Percentiles rank a stretch among this genome's conserved stretches.
These are phyloP conservation scores for Setipinna tenuifilis DNA, from an alignment of 2,797 vertebrate species.

Conservation along the genomic window DNA sequence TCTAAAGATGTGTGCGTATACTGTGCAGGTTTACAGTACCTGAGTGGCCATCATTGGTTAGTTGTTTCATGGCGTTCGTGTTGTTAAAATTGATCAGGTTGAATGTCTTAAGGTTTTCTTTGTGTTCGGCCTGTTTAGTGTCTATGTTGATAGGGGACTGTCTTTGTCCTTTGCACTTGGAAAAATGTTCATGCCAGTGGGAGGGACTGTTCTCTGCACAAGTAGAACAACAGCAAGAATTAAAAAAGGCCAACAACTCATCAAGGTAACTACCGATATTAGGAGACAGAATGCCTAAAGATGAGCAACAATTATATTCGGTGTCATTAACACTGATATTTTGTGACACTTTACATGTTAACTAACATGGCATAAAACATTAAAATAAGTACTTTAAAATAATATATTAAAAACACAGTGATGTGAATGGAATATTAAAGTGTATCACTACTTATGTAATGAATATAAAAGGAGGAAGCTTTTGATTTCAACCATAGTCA, in stretches of 20 bases:
- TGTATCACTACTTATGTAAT: not conserved
- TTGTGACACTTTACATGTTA: not conserved
- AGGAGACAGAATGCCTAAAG: not conserved
- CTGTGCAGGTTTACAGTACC: slow-evolving; percentile 46
- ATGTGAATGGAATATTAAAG: not conserved
- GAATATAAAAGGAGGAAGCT: too few relatives aligned
- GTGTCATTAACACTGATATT: not conserved
- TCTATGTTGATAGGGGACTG: slow-evolving; percentile 73
- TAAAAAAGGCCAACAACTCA: not conserved
- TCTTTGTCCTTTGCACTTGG: slow-evolving; percentile 49
- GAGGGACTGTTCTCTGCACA: slow-evolving; percentile 45
- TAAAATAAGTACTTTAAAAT: not conserved
- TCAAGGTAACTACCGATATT: not conserved
- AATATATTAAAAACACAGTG: not conserved
- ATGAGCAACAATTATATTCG: not conserved
- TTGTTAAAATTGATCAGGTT: slow-evolving; percentile 60
- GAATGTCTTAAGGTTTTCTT: slow-evolving; percentile 50
- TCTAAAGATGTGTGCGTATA: too few relatives aligned
- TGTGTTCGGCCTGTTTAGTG: not conserved
- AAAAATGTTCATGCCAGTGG: slow-evolving; percentile 41
- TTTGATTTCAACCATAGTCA: too few relatives aligned
- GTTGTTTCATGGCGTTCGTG: not conserved
- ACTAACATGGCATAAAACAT: not conserved
- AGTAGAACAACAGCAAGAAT: not conserved
- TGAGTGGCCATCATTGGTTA: slow-evolving; percentile 61